A percentile compares a stretch with the other conserved stretches of the same genome.
phyloP scores from a whole-genome alignment of 2,113 vertebrate genomes.

The Lynx canadensis region DNA sequence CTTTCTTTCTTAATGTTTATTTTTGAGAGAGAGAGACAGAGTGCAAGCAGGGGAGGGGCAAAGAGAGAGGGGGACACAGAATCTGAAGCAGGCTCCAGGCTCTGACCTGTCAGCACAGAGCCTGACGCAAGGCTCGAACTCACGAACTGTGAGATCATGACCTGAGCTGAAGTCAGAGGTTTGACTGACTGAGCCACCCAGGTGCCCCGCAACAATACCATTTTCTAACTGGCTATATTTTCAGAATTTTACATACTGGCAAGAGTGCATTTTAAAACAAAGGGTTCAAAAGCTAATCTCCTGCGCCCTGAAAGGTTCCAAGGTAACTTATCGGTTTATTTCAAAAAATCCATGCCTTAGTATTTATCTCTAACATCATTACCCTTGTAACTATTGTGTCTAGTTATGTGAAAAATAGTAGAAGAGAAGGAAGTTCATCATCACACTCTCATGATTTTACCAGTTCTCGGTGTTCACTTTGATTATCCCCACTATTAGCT shows the following conservation, averaged over 20 bases:
- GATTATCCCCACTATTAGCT: not conserved
- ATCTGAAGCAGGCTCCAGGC: too few relatives aligned
- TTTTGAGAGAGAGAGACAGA: too few relatives aligned
- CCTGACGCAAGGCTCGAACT: too few relatives aligned
- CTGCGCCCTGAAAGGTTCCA: not conserved
- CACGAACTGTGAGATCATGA: too few relatives aligned
- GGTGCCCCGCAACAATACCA: not conserved
- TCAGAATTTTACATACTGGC: not conserved
- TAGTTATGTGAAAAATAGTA: not conserved
- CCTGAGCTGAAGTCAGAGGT: too few relatives aligned
- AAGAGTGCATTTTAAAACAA: conserved; percentile 2
- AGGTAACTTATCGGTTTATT: not conserved
- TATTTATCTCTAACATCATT: conserved; percentile 36
- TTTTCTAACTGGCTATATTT: conserved; percentile 17
- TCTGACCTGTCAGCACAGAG: too few relatives aligned
- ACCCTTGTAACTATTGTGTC: not conserved
- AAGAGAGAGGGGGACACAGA: too few relatives aligned
- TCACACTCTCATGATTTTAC: not conserved
- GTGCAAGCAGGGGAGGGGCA: too few relatives aligned
- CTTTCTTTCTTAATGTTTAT: too few relatives aligned
- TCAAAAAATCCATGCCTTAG: not conserved
- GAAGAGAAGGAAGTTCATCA: not conserved
- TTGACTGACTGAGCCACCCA: too few relatives aligned
- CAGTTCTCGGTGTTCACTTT: not conserved
- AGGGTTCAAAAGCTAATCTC: not conserved